Conservation (phyloP, 2,113 vertebrate species). For the Tragelaphus imberbis region DNA sequence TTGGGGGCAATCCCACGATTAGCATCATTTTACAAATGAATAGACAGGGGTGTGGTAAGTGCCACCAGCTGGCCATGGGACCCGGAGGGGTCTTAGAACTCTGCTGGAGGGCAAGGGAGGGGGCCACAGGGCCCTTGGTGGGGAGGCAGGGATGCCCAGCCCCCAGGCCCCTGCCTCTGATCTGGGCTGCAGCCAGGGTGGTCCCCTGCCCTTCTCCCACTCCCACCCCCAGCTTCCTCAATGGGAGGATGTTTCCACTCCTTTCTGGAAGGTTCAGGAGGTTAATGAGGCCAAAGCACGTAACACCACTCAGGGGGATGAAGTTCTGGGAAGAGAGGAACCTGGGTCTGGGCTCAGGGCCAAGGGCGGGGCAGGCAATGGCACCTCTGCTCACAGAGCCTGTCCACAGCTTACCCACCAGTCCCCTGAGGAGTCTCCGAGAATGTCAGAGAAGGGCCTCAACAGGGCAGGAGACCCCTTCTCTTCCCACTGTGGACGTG, state of each 20-base stretch:
- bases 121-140: not conserved
- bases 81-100: not conserved
- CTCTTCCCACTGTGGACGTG: not conserved
- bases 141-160: not conserved
- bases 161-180: not conserved
- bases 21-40: not conserved
- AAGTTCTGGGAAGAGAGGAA: slow-evolving; percentile 59
- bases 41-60: not conserved
- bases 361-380: not conserved
- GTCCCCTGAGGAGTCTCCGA: not conserved
- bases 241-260: not conserved
- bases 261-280: slow-evolving; percentile 43
- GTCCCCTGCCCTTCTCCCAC: not conserved
- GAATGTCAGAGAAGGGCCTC: not conserved
- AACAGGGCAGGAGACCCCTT: not conserved
- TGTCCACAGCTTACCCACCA: rapidly evolving
- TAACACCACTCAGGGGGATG: not conserved
- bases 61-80: not conserved
- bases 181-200: not conserved
- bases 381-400: not conserved
- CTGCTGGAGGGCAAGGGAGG: not conserved
- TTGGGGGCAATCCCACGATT: not conserved
- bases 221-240: not conserved
- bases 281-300: slow-evolving; percentile 46
- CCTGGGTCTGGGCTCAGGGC: slow-evolving; percentile 32